These are phyloP conservation scores for Rhagonycha lutea DNA, from an alignment of 2,888 invertebrate genomes.

Conservation along the genomic window DNA sequence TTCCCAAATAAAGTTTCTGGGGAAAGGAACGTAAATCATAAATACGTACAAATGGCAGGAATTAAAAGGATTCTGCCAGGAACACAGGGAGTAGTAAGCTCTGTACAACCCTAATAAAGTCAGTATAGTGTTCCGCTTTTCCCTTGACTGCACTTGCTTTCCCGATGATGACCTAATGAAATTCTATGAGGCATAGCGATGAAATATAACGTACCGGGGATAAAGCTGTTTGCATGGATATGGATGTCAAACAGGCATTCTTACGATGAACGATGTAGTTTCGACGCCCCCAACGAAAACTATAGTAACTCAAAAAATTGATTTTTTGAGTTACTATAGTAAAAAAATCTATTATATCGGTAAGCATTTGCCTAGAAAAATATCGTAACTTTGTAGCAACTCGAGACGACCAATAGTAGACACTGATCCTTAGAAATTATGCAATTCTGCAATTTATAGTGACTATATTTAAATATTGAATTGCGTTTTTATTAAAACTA, in stretches of 20 bases:
- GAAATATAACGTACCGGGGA: slow-evolving; percentile 46
- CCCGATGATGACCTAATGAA: slow-evolving; percentile 52
- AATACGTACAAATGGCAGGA: slow-evolving; percentile 14
- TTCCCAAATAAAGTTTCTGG: slow-evolving; percentile 1
- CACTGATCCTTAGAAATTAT: too few species aligned
- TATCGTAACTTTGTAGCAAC: too few species aligned
- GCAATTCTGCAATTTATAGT: too few species aligned
- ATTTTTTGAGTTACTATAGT: too few species aligned
- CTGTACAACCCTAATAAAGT: slow-evolving; percentile 48
- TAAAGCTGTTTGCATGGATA: slow-evolving; percentile 49
- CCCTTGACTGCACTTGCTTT: slow-evolving; percentile 48
- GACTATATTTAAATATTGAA: too few species aligned
- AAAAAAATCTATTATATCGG: too few species aligned
- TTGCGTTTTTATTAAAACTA: too few species aligned
- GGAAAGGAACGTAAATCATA: slow-evolving; percentile 5
- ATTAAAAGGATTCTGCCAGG: slow-evolving; percentile 11
- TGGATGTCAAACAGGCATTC: slow-evolving; percentile 43
- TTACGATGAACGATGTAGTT: slow-evolving; percentile 35
- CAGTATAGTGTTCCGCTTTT: slow-evolving; percentile 47
- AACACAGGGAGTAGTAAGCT: slow-evolving; percentile 36
- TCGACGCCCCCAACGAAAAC: too few species aligned
- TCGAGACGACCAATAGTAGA: too few species aligned
- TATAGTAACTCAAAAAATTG: too few species aligned
- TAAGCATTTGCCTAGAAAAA: too few species aligned
- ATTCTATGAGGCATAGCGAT: slow-evolving; percentile 52